Evolutionary conservation across 2,797 vertebrate genomes (phyloP), one percentile per base, ranked within the genome.

Genomic region (Hypotaenidia philippensis): DNA sequence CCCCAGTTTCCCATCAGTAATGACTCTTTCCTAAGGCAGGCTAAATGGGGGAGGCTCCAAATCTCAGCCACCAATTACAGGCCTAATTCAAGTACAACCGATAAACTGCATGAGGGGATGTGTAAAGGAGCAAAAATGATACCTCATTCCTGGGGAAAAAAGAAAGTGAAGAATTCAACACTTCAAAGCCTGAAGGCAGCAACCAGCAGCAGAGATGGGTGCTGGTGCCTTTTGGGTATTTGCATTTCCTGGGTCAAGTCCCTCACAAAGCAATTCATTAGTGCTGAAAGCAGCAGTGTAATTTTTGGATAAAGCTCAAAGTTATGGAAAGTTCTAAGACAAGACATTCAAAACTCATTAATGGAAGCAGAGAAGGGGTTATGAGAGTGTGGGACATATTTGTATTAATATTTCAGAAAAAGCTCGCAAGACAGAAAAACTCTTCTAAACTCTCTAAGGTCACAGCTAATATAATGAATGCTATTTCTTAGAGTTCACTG

Each of bases 391-490:
- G 83, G 82, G 82, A 89, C 36, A 6, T 32, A 74, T 60, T 55
- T 75, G 64, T 91, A 96, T 94, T 72, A 94, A 81, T 94, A 90
- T 92, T 95, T 92, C 88, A 94, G 86, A 85, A 84, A 85, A 85
- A 87, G 76, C 83, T 66, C 16, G 11, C 63, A 57, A 90, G 93
- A 96, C 78, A 89, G 64, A 64, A 88, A 94, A 89, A 85, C 80
- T 95, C 94, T 90, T 86, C 83, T 87, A 52, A 94, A 83, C 87
- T 83, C 92, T 96, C 81, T 90, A 83, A 94, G 93, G 94, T 94
- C 90, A 85, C 68, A 89, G 72, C 59, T 88, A 81, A 92, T 65
- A 87, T 84, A 94, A 96, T 29, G 83, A 96, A 90, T 82, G 55
- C 56, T 61, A 60, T 85, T 92, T 93, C 82, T 88, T 41, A 56